These are phyloP conservation scores for Phylloscopus collybita DNA, from an alignment of 2,797 vertebrate species.

Conservation along the genomic window DNA sequence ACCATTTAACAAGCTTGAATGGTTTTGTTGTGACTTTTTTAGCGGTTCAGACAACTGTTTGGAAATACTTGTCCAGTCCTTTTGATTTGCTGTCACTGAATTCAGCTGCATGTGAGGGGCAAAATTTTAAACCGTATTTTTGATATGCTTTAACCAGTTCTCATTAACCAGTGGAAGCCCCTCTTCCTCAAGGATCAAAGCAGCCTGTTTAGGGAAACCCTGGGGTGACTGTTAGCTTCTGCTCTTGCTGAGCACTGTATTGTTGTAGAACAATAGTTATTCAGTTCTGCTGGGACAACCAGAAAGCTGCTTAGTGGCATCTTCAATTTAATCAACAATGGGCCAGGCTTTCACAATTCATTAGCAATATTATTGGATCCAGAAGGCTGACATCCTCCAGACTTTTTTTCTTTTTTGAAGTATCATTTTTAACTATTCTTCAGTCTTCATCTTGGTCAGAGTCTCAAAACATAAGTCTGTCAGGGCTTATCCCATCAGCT, in stretches of 20 bases:
- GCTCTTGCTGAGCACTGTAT: slow-evolving; percentile 23
- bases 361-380: slow-evolving; percentile 29
- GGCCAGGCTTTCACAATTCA: slow-evolving; percentile 46
- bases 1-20: background rate
- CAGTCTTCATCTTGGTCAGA: background rate
- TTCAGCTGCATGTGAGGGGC: background rate
- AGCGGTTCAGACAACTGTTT: background rate
- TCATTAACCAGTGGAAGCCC: background rate
- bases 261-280: slow-evolving; percentile 60
- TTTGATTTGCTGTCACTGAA: background rate
- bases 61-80: background rate
- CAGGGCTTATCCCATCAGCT: background rate
- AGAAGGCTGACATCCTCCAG: slow-evolving; percentile 10
- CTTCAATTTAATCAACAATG: slow-evolving; percentile 51
- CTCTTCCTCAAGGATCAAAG: background rate
- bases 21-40: background rate
- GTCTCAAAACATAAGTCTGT: background rate
- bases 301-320: slow-evolving; percentile 46
- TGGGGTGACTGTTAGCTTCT: background rate
- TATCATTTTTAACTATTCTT: background rate
- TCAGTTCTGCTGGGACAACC: slow-evolving; percentile 48
- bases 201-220: background rate
- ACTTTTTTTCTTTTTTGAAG: background rate
- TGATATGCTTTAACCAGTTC: background rate
- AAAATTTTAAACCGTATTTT: background rate